Evolutionary conservation across 2,888 invertebrate genomes (phyloP).

Genomic region (Athetis lepigone): DNA sequence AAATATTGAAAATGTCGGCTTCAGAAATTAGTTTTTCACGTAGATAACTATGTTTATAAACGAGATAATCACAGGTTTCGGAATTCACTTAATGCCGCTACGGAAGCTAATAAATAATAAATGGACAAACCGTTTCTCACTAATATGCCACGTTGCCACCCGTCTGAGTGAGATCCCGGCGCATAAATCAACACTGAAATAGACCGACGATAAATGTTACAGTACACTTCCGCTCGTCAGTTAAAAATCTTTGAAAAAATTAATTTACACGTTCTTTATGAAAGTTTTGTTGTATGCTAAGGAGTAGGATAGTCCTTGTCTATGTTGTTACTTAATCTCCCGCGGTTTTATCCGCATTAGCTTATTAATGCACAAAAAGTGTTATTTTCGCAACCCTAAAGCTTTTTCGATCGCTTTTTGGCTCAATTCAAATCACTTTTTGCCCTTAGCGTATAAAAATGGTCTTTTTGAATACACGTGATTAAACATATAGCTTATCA

Average conservation of each 20-base stretch:
- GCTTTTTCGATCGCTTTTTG: too few species aligned
- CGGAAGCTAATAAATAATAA: constrained; percentile 81
- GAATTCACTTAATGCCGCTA: constrained; percentile 65
- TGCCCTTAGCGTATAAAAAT: too few species aligned
- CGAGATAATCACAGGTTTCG: constrained; percentile 69
- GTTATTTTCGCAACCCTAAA: too few species aligned
- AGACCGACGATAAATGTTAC: constrained; percentile 78
- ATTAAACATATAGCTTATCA: too few species aligned
- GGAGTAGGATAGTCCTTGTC: too few species aligned
- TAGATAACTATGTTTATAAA: constrained; percentile 53
- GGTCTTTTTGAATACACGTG: too few species aligned
- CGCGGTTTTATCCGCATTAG: too few species aligned
- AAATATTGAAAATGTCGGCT: constrained; percentile 42
- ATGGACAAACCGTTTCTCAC: constrained; percentile 80
- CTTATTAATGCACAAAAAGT: too few species aligned
- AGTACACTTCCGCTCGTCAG: constrained; percentile 83
- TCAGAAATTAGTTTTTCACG: constrained; percentile 52
- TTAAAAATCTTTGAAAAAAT: constrained; percentile 76
- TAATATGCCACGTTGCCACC: constrained; percentile 83
- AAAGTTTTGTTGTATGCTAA: constrained; percentile 69
- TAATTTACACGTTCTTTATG: constrained; percentile 76
- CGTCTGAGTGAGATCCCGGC: constrained; percentile 76
- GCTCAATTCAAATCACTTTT: too few species aligned
- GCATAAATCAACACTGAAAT: constrained; percentile 88
- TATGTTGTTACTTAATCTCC: constrained; percentile 44